Conservation (phyloP, 2,113 vertebrate species). For the Gobiocypris rarus region DNA sequence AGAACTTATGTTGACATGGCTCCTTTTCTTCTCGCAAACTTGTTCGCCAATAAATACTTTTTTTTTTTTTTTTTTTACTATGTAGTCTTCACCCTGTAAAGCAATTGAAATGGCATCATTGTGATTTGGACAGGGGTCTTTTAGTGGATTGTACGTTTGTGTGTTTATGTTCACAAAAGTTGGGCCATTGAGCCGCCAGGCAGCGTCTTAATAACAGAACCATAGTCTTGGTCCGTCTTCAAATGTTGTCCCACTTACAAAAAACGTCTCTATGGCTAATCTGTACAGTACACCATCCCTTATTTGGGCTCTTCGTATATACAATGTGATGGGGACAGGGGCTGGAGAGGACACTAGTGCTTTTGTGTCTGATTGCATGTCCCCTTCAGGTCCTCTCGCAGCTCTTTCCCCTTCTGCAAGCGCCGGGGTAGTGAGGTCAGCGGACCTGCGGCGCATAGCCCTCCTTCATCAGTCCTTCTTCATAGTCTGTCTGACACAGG, state of each 20-base stretch:
- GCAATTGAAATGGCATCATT: slow-evolving; percentile 47
- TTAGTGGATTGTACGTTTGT: slow-evolving; percentile 15
- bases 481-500: slow-evolving; percentile 99
- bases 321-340: slow-evolving; percentile 68
- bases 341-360: slow-evolving; percentile 83
- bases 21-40: slow-evolving; percentile 33
- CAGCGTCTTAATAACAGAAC: slow-evolving; percentile 61
- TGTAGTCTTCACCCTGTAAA: slow-evolving; percentile 44
- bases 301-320: slow-evolving; percentile 63
- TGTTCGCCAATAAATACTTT: slow-evolving; percentile 34
- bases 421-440: slow-evolving; percentile 72
- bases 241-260: slow-evolving; percentile 46
- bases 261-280: slow-evolving; percentile 82
- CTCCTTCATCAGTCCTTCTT: slow-evolving; percentile 99
- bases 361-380: slow-evolving; percentile 79
- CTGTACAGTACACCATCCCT: slow-evolving; percentile 83
- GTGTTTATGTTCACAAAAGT: slow-evolving; percentile 11
- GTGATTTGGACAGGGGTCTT: slow-evolving; percentile 27
- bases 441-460: slow-evolving; percentile 95
- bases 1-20: slow-evolving; percentile 55
- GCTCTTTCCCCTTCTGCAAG: slow-evolving; percentile 34
- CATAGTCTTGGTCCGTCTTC: slow-evolving; percentile 51
- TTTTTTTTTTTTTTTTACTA: slow-evolving; percentile 35
- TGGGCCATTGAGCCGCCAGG: slow-evolving; percentile 52
- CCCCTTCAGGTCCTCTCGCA: slow-evolving; percentile 60